These are phyloP conservation scores for Drosophila nigromelanica DNA, from an alignment of 1,140 invertebrate genomes.

Conservation along the genomic window DNA sequence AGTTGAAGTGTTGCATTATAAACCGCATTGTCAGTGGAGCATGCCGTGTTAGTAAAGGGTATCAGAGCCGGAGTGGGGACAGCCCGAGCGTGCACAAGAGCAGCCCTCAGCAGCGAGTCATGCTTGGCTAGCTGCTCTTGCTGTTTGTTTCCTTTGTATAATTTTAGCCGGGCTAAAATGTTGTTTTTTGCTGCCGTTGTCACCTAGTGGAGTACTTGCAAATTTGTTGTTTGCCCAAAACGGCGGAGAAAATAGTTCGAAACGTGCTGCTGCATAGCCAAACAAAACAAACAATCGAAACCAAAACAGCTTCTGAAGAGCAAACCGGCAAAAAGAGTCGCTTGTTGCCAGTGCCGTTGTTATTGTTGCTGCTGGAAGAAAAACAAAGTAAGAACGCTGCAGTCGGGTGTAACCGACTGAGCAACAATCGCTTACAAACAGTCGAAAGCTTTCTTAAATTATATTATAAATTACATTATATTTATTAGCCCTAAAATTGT, in stretches of 20 bases:
- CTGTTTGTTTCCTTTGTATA: conserved; percentile 24
- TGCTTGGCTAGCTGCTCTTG: conserved; percentile 27
- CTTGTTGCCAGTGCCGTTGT: conserved; percentile 11
- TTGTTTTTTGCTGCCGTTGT: conserved; percentile 19
- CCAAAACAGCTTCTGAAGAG: conserved; percentile 47
- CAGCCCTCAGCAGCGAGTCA: conserved; percentile 25
- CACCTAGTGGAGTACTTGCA: conserved; percentile 34
- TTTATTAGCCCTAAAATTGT: too few relatives aligned
- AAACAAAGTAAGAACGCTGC: not conserved
- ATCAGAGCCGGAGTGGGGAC: conserved; percentile 14
- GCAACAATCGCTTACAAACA: too few relatives aligned
- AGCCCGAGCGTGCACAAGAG: conserved; percentile 40
- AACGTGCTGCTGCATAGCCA: conserved; percentile 67
- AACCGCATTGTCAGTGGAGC: not conserved
- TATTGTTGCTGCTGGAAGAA: conserved; percentile 27
- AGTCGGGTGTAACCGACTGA: too few relatives aligned
- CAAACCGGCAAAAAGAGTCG: conserved; percentile 23
- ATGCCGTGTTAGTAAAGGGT: conserved; percentile 9
- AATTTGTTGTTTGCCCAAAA: conserved; percentile 40
- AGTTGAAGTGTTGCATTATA: not conserved
- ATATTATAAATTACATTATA: too few relatives aligned
- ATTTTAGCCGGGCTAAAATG: conserved; percentile 38
- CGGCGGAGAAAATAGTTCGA: conserved; percentile 55
- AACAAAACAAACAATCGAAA: conserved; percentile 39
- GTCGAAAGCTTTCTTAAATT: too few relatives aligned